Base-by-base conservation (phyloP, 1,140 invertebrate species). In the Lasioglossum albipes region DNA sequence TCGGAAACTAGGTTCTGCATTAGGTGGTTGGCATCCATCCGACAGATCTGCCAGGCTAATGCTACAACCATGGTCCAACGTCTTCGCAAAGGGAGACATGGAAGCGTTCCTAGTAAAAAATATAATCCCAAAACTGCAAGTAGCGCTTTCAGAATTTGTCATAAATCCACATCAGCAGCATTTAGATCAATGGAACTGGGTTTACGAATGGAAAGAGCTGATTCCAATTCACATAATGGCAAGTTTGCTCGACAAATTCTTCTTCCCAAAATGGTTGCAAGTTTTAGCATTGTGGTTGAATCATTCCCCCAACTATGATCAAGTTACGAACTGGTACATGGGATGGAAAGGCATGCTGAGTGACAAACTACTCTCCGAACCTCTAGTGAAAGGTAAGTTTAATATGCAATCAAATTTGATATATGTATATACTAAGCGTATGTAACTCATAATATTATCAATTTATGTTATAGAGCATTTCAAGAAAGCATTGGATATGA, bases 1-100 rank as follows among this genome's bases (percentile, higher is more conserved):
- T 68, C 96, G 98, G 31, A 99, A 99, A 91, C 94, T 99, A 12
- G 96, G 97, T 49, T 95, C 95, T 54, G 98, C 98, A 20, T 93
- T 99, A 52, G 95, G 95, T 0, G 96, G 96, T 49, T 99, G 99
- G 99, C 96, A 97, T 93, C 97, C 98, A 7, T 97, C 96, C 0
- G 98, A 99, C 93, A 94, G 95, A 67, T 99, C 98, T 3, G 99
- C 98, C 0, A 95, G 97, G 85, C 94, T 97, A n/a, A 98, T 99
- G 93, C 94, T 99, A 1, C 94, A 96, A 81, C 98, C 98, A 1
- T 99, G 99, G 99, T 93, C 95, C n/a, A 91, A 94, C 68, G 98
- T 98, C 0, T 98, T 99, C 85, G 94, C 96, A 65, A 95, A 96
- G 77, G 95, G 96, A 12, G 96, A 97, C 54, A 96, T 99, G 94